Evolutionary conservation across 2,113 vertebrate species (phyloP).

Genomic region (Chionomys nivalis): DNA sequence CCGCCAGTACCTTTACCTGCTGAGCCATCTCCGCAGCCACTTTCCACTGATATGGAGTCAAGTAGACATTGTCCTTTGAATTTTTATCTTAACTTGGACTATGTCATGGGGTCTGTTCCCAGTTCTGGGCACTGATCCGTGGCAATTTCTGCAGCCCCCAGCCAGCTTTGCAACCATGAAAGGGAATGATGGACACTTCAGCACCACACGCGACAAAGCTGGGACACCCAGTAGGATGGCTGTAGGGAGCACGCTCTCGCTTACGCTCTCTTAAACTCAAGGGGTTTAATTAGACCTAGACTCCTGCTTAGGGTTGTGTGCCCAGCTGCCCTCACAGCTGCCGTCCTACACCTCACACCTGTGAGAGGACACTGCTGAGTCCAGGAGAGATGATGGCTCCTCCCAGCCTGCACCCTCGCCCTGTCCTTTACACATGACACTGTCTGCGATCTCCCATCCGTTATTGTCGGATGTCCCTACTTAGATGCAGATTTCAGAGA

Average conservation of each 20-base stretch:
- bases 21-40: background rate
- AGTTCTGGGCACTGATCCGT: background rate
- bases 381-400: background rate
- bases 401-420: background rate
- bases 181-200: too few species aligned
- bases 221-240: rapidly evolving
- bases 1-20: background rate
- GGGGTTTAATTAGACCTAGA: background rate
- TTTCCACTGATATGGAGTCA: too few species aligned
- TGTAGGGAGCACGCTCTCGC: background rate
- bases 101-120: background rate
- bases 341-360: too few species aligned
- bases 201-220: background rate
- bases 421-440: background rate
- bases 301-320: background rate
- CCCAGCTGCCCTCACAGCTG: background rate
- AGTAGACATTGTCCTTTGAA: background rate
- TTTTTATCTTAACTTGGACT: background rate
- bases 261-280: background rate
- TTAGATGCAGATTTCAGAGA: background rate
- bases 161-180: background rate
- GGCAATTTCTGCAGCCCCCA: background rate
- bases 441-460: rapidly evolving
- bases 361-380: too few species aligned
- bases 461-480: rapidly evolving